Evolutionary conservation across 2,888 invertebrate species (phyloP).

Genomic region (Spodoptera exigua): DNA sequence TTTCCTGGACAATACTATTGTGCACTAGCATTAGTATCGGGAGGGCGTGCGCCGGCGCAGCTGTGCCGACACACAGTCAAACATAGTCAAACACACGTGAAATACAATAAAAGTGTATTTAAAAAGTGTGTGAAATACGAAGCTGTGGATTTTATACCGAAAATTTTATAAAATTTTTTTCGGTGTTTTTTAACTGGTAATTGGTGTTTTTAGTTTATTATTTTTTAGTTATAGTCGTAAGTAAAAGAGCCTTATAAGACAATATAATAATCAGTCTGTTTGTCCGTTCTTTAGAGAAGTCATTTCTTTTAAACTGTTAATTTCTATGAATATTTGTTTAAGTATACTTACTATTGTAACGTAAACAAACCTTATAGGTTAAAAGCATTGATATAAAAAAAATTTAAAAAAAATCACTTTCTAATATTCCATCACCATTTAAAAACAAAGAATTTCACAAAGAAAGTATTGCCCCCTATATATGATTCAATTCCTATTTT

Average conservation of each 20-base stretch:
- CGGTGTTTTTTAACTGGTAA: background rate
- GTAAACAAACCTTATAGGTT: too few relatives aligned
- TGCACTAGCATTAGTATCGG: slow-evolving; percentile 76
- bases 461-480: slow-evolving; percentile 49
- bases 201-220: slow-evolving; percentile 4
- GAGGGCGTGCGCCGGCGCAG: slow-evolving; percentile 73
- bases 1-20: slow-evolving; percentile 78
- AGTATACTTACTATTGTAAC: too few relatives aligned
- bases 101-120: slow-evolving; percentile 38
- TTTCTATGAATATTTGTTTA: too few relatives aligned
- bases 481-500: slow-evolving; percentile 63
- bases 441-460: slow-evolving; percentile 17
- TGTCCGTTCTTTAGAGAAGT: too few relatives aligned
- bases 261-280: too few relatives aligned
- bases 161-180: too few relatives aligned
- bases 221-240: background rate
- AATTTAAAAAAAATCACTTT: too few relatives aligned
- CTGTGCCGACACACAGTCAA: slow-evolving; percentile 56
- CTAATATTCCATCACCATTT: slow-evolving; percentile 15
- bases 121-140: slow-evolving; percentile 40
- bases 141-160: too few relatives aligned
- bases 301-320: too few relatives aligned
- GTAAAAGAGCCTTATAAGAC: too few relatives aligned
- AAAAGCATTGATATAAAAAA: too few relatives aligned
- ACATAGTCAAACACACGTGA: slow-evolving; percentile 53